Percentiles rank a stretch among this genome's conserved stretches.
Evolutionary conservation across 64 coral and sea anemone genomes (phyloP).

Genomic region (Montipora cactus): DNA sequence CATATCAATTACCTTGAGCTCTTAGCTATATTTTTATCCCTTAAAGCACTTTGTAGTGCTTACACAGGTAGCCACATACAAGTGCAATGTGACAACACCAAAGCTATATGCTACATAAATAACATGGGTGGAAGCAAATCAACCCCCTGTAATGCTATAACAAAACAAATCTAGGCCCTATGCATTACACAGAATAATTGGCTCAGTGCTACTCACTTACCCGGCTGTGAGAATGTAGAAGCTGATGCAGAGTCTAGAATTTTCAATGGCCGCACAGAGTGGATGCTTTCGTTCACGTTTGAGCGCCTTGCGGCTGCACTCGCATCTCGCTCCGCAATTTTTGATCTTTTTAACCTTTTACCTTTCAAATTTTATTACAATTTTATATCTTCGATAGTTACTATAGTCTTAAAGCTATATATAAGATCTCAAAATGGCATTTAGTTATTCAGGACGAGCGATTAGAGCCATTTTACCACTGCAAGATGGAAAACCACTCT

Average conservation of each 20-base stretch:
- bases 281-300: neutral
- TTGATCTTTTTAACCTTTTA: too few relatives aligned
- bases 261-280: slow-evolving; percentile 44
- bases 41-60: too few relatives aligned
- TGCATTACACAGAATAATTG: slow-evolving; percentile 34
- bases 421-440: slow-evolving; percentile 8
- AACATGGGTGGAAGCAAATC: slow-evolving; percentile 38
- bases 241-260: slow-evolving; percentile 15
- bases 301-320: too few relatives aligned
- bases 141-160: slow-evolving; percentile 34
- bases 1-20: too few relatives aligned
- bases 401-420: slow-evolving; percentile 22
- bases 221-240: slow-evolving; percentile 14
- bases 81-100: slow-evolving; percentile 46
- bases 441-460: slow-evolving; percentile 9
- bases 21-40: too few relatives aligned
- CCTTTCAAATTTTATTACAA: neutral
- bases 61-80: slow-evolving; percentile 21
- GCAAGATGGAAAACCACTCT: slow-evolving; percentile 25
- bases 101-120: slow-evolving; percentile 58
- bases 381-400: neutral
- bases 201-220: slow-evolving; percentile 47
- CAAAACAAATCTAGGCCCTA: slow-evolving; percentile 50
- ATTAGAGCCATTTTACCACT: slow-evolving; percentile 31
- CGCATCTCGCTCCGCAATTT: too few relatives aligned